phyloP scores from a whole-genome alignment of 2,888 invertebrate genomes.

The Eulithis prunata region DNA sequence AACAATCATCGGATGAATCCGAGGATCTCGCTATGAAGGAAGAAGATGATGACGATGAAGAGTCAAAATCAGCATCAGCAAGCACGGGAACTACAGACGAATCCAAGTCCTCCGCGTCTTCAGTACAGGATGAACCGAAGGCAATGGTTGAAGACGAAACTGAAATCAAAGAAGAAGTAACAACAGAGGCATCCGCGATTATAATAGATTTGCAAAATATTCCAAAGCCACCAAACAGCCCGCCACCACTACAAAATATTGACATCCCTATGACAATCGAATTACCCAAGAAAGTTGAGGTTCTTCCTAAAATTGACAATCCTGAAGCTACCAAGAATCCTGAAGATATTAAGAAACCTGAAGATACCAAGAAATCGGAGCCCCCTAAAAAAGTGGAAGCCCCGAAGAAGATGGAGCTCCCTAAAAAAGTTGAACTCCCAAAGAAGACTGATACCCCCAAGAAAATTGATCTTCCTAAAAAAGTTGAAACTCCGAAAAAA shows the following conservation, averaged over 20 bases:
- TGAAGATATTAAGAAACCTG: conserved; percentile 19
- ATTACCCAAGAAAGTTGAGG: conserved; percentile 30
- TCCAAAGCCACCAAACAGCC: conserved; percentile 64
- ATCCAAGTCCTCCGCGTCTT: conserved; percentile 53
- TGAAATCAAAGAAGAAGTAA: conserved; percentile 52
- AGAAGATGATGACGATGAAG: conserved; percentile 52
- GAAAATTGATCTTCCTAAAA: conserved; percentile 46
- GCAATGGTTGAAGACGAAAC: conserved; percentile 40
- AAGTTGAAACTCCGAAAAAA: conserved; percentile 31
- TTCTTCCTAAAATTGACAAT: conserved; percentile 12
- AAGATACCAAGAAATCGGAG: conserved; percentile 16
- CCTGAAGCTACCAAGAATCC: conserved; percentile 9
- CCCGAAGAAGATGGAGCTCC: conserved; percentile 22
- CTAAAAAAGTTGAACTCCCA: conserved; percentile 44
- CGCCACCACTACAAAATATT: conserved; percentile 51
- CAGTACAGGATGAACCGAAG: conserved; percentile 43
- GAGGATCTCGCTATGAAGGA: conserved; percentile 64
- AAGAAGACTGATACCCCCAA: conserved; percentile 44
- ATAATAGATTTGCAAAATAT: conserved; percentile 45
- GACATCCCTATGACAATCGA: conserved; percentile 30
- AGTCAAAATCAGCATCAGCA: conserved; percentile 54
- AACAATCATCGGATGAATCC: conserved; percentile 79
- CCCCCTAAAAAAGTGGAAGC: conserved; percentile 18
- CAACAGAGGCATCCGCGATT: conserved; percentile 35
- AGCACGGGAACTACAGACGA: conserved; percentile 51